phyloP scores from a whole-genome alignment of 2,113 vertebrate genomes.

The Tachycineta bicolor region DNA sequence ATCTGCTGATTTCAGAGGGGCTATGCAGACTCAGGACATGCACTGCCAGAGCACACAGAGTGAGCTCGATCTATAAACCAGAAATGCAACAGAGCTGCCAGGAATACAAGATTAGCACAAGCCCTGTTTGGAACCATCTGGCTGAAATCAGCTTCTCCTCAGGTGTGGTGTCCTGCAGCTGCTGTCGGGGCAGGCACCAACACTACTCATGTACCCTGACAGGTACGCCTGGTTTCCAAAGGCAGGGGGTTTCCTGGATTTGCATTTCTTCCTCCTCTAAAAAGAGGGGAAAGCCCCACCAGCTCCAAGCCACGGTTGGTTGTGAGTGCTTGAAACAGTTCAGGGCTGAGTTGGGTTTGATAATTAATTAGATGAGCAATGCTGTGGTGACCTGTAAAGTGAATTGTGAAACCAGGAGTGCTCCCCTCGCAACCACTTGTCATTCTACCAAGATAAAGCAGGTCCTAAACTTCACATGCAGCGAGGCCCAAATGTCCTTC shows the following conservation, averaged over 20 bases:
- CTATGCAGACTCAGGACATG: not conserved
- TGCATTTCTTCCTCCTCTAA: not conserved
- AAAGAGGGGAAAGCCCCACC: not conserved
- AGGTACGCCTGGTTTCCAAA: not conserved
- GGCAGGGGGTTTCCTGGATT: not conserved
- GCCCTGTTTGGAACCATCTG: not conserved
- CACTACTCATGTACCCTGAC: not conserved
- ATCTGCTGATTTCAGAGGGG: not conserved
- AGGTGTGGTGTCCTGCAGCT: not conserved
- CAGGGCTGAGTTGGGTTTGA: not conserved
- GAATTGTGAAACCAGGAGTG: not conserved
- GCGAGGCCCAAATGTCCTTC: slow-evolving; percentile 25
- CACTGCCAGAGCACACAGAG: not conserved
- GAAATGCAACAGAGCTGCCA: accelerated
- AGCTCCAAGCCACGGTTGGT: not conserved
- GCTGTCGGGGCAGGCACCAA: not conserved
- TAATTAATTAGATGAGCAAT: not conserved
- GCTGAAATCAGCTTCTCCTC: not conserved
- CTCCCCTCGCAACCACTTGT: not conserved
- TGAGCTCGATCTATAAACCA: not conserved
- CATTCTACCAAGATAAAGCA: slow-evolving; percentile 41
- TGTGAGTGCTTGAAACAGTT: not conserved
- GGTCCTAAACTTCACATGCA: slow-evolving; percentile 48
- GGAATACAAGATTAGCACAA: not conserved
- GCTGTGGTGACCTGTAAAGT: not conserved